Conservation (phyloP, 2,888 invertebrate genomes). For the Smittia aterrima region DNA sequence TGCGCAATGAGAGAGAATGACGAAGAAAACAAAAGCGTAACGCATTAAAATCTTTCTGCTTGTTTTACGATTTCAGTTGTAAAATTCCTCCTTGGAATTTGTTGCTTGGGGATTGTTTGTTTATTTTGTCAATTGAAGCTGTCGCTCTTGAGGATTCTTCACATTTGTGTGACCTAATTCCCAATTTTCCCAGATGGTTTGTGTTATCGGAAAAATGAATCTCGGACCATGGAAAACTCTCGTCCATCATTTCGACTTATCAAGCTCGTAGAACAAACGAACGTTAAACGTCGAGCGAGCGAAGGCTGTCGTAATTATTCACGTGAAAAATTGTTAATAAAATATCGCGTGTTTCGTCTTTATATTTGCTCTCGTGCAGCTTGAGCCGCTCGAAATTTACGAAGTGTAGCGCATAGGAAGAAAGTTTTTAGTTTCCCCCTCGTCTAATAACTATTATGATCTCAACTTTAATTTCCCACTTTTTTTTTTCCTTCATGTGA, state of each 20-base stretch:
- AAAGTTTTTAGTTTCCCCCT: neutral
- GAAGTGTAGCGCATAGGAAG: neutral
- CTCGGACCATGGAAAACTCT: no score
- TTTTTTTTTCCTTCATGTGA: neutral
- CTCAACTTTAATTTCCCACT: neutral
- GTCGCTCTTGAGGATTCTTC: no score
- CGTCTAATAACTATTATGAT: conserved; percentile 1
- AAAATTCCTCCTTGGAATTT: neutral
- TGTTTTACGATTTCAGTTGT: neutral
- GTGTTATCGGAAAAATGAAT: no score
- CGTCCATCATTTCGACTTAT: neutral
- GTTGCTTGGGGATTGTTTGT: no score
- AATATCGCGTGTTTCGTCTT: conserved; percentile 1
- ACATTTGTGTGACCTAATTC: no score
- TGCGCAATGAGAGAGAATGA: neutral
- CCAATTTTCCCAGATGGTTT: no score
- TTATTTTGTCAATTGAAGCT: no score
- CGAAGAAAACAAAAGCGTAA: neutral
- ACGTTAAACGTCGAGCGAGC: neutral
- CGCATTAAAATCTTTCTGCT: neutral
- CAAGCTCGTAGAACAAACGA: neutral
- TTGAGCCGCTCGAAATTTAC: neutral
- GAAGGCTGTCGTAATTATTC: neutral
- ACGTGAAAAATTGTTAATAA: conserved; percentile 6
- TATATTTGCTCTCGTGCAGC: neutral